These are phyloP conservation scores for Anas platyrhynchos DNA, from an alignment of 2,113 vertebrate genomes.

Conservation along the genomic window DNA sequence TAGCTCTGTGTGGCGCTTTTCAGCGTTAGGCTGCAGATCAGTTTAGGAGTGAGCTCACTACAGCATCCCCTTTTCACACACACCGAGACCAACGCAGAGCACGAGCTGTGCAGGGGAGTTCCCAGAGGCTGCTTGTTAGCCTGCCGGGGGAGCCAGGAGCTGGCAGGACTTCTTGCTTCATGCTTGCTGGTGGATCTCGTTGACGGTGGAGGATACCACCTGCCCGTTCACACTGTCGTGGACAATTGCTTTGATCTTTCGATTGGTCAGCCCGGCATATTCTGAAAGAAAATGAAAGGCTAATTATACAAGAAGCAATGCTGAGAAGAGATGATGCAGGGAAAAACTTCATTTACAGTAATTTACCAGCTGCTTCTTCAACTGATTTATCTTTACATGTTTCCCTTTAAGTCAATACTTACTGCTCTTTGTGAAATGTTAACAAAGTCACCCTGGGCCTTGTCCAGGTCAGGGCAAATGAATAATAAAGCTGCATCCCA, in stretches of 20 bases:
- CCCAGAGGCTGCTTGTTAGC: neutral
- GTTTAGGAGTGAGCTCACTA: neutral
- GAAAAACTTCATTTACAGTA: neutral
- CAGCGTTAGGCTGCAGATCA: neutral
- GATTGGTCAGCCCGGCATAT: slow-evolving; percentile 59
- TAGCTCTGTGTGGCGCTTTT: neutral
- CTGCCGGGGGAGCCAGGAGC: fast-evolving
- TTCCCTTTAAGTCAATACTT: slow-evolving; percentile 19
- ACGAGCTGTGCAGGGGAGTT: no score
- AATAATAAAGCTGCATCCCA: neutral
- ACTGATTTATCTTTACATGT: neutral
- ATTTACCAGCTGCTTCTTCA: neutral
- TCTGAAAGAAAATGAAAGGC: slow-evolving; percentile 67
- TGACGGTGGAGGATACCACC: slow-evolving; percentile 86
- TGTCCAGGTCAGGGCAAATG: slow-evolving; percentile 35
- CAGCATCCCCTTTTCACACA: neutral
- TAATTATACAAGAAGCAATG: neutral
- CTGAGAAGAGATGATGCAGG: neutral
- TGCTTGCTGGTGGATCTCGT: slow-evolving; percentile 82
- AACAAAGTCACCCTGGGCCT: slow-evolving; percentile 12
- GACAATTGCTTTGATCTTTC: slow-evolving; percentile 88
- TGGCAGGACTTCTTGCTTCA: slow-evolving; percentile 15
- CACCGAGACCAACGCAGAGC: neutral
- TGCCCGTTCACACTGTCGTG: slow-evolving; percentile 89
- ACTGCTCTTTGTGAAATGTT: neutral